Conservation (phyloP, 2,888 invertebrate species). For the Drosophila helvetica region DNA sequence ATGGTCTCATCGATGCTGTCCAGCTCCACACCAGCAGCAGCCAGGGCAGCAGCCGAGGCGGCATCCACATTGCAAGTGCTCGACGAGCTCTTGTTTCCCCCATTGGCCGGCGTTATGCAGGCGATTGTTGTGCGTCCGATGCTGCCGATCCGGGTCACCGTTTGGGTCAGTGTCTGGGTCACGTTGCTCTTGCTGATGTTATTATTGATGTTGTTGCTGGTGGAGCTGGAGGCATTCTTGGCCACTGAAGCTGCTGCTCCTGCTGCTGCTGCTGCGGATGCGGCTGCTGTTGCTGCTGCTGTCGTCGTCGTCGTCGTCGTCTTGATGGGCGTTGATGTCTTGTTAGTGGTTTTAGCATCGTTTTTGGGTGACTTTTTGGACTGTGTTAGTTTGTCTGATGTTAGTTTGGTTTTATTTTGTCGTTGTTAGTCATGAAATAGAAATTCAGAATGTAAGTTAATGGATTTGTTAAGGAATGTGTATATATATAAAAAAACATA, state of each 20-base stretch:
- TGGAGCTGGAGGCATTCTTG: background rate
- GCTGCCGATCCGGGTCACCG: conserved; percentile 81
- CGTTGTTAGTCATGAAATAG: conserved; percentile 58
- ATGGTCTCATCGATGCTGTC: conserved; percentile 80
- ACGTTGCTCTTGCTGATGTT: conserved; percentile 19
- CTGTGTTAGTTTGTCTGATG: conserved; percentile 69
- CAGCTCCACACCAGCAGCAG: conserved; percentile 80
- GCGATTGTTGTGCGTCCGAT: conserved; percentile 81
- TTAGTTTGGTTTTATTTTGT: conserved; percentile 55
- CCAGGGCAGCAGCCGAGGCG: conserved; percentile 76
- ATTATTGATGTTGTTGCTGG: conserved; percentile 21
- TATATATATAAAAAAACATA: conserved; percentile 9
- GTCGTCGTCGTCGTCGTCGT: conserved; percentile 20
- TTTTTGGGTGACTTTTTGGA: conserved; percentile 60
- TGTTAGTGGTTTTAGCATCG: conserved; percentile 68
- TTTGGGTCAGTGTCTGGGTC: conserved; percentile 52
- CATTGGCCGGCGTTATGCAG: conserved; percentile 76
- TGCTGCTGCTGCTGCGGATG: conserved; percentile 33
- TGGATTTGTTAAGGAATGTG: conserved; percentile 3
- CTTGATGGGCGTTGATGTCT: conserved; percentile 43
- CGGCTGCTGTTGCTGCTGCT: conserved; percentile 21
- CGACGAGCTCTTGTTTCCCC: conserved; percentile 56
- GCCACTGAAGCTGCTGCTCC: conserved; percentile 38
- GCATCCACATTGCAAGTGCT: conserved; percentile 74
- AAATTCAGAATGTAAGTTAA: conserved; percentile 39